phyloP scores from a whole-genome alignment of 2,113 vertebrate genomes.

The Alces alces region DNA sequence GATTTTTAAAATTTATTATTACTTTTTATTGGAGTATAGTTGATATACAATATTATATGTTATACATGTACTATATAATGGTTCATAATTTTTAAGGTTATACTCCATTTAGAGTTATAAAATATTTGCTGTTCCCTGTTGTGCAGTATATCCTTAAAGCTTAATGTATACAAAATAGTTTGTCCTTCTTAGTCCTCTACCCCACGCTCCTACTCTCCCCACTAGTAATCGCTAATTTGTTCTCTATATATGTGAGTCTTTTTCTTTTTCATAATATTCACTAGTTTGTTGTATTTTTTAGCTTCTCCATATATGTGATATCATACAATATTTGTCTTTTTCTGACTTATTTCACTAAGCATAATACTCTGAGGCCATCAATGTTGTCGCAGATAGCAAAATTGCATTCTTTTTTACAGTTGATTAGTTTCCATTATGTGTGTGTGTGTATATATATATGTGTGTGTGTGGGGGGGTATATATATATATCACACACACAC shows the following conservation, averaged over 20 bases:
- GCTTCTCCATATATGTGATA: background rate
- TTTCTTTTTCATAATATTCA: background rate
- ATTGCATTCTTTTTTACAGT: background rate
- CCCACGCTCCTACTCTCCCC: background rate
- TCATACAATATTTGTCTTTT: background rate
- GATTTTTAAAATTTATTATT: background rate
- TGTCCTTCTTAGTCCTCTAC: background rate
- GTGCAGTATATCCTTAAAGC: background rate
- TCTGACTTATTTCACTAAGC: background rate
- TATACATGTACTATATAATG: background rate
- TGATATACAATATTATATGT: background rate
- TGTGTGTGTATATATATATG: background rate
- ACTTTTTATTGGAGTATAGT: background rate
- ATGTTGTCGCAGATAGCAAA: background rate
- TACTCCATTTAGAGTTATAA: background rate
- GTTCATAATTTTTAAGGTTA: background rate
- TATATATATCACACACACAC: background rate
- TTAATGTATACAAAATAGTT: background rate
- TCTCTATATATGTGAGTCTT: background rate
- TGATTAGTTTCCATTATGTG: background rate
- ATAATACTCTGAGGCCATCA: background rate
- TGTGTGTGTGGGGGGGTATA: background rate
- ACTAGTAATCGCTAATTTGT: background rate
- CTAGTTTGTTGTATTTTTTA: background rate
- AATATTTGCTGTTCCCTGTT: background rate